Evolutionary conservation across 1,140 invertebrate genomes (phyloP).

Genomic region (Physella acuta): DNA sequence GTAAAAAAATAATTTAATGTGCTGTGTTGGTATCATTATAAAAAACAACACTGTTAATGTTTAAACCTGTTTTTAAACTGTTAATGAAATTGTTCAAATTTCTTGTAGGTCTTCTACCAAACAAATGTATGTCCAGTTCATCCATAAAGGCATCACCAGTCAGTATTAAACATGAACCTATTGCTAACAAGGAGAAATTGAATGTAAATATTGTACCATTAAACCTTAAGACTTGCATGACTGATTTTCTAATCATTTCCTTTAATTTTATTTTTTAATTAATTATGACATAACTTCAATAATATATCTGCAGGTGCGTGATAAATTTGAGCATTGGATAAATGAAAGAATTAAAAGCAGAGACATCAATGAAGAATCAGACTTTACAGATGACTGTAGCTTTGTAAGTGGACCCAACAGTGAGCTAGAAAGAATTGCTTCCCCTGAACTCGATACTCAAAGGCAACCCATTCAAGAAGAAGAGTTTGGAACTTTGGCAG

Average conservation of each 20-base stretch:
- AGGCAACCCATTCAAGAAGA: conserved; percentile 6
- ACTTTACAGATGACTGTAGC: conserved; percentile 11
- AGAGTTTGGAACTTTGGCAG: conserved; percentile 15
- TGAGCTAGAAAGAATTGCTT: conserved; percentile 21
- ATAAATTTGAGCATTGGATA: conserved; percentile 11
- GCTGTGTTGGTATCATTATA: too few relatives aligned
- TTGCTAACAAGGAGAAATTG: too few relatives aligned
- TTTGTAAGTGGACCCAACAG: conserved; percentile 14
- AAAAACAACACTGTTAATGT: not conserved
- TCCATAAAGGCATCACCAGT: not conserved
- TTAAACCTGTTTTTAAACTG: not conserved
- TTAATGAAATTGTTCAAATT: not conserved
- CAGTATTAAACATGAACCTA: not conserved
- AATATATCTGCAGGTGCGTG: not conserved
- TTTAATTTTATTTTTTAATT: not conserved
- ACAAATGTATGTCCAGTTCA: not conserved
- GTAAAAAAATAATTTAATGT: conserved; percentile 1
- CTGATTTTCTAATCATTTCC: not conserved
- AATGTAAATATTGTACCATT: not conserved
- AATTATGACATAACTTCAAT: not conserved
- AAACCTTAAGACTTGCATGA: not conserved
- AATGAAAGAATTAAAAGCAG: not conserved
- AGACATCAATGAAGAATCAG: not conserved
- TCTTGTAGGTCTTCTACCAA: not conserved
- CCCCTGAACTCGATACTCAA: not conserved